Conservation (phyloP, 2,113 vertebrate species). For the Felis chaus region DNA sequence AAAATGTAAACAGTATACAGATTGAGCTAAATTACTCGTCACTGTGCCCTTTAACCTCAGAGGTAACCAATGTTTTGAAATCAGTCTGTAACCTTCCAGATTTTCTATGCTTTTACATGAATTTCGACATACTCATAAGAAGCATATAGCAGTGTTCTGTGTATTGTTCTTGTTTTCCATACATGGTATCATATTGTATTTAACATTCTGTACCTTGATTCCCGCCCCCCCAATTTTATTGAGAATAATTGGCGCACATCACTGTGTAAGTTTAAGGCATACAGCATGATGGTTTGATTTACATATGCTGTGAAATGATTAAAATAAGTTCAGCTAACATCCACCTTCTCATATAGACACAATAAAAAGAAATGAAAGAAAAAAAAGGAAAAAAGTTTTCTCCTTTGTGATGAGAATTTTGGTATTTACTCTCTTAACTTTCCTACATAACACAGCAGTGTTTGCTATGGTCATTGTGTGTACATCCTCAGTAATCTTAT, state of each 20-base stretch:
- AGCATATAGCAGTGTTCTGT: fast-evolving
- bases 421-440: background rate
- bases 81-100: background rate
- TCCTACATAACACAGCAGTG: background rate
- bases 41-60: background rate
- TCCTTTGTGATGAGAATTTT: background rate
- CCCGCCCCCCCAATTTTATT: background rate
- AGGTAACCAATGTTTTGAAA: background rate
- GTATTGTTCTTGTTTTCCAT: background rate
- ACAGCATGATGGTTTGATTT: background rate
- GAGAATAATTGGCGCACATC: background rate
- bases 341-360: background rate
- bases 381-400: background rate
- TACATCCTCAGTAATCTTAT: no score
- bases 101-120: background rate
- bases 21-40: background rate
- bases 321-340: background rate
- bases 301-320: background rate
- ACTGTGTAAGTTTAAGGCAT: background rate
- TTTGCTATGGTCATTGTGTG: background rate
- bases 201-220: background rate
- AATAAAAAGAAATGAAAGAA: background rate
- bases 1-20: background rate
- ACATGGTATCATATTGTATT: background rate
- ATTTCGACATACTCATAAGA: background rate